Percentiles rank a stretch among this genome's conserved stretches.
Conservation (phyloP, 53 echinoderm and acorn worm genomes). For the Holothuria leucospilota region DNA sequence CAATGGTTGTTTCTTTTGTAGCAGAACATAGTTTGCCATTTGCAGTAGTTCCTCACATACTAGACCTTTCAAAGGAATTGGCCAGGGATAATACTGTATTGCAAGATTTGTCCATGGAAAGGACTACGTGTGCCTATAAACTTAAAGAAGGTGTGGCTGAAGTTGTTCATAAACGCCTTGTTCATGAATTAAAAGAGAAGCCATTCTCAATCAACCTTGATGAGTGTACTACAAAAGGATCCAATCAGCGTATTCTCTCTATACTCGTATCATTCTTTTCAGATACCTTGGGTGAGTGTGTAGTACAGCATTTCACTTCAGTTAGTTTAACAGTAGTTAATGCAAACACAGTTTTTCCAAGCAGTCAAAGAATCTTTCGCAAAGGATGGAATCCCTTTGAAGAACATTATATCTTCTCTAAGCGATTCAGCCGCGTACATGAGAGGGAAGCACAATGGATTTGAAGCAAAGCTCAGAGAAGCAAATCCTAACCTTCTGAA, state of each 20-base stretch:
- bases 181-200: not conserved
- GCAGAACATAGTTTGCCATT: conserved; percentile 54
- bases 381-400: conserved; percentile 49
- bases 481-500: conserved; percentile 46
- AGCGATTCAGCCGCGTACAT: conserved; percentile 64
- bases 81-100: conserved; percentile 48
- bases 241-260: conserved; percentile 39
- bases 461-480: conserved; percentile 44
- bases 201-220: conserved; percentile 52
- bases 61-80: conserved; percentile 44
- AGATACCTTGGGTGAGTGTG: conserved; percentile 31
- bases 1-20: not conserved
- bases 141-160: conserved; percentile 49
- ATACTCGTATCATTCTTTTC: conserved; percentile 56
- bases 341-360: conserved; percentile 44
- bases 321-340: conserved; percentile 43
- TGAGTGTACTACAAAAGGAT: conserved; percentile 51
- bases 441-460: conserved; percentile 50
- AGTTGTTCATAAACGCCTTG: conserved; percentile 16
- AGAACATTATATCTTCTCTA: conserved; percentile 42
- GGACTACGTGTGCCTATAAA: conserved; percentile 55
- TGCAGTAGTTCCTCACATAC: conserved; percentile 10
- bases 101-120: conserved; percentile 32
- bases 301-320: conserved; percentile 51
- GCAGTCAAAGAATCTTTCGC: conserved; percentile 27